Percentiles rank a stretch among this genome's conserved stretches.
Evolutionary conservation across 2,888 invertebrate genomes (phyloP).

Genomic region (Schizaphis graminum): DNA sequence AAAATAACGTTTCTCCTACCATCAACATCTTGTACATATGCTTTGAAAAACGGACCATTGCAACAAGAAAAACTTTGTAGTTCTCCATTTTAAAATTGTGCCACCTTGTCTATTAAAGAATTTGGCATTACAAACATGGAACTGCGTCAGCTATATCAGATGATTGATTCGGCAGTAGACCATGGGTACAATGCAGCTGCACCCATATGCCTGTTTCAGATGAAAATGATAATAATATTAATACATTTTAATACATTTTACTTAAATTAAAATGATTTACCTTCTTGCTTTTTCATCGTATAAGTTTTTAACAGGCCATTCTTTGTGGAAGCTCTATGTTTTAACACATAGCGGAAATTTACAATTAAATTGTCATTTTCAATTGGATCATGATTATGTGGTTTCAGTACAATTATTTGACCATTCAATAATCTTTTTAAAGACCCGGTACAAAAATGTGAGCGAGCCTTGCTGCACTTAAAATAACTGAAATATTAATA

Average conservation of each 20-base stretch:
- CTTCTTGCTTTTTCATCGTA: slow-evolving; percentile 3
- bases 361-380: background rate
- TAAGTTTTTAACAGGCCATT: background rate
- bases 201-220: background rate
- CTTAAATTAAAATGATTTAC: background rate
- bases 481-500: background rate
- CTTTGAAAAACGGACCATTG: background rate
- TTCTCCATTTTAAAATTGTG: background rate
- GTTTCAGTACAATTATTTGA: background rate
- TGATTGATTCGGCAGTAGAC: background rate
- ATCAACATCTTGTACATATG: background rate
- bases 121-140: background rate
- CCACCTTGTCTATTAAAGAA: background rate
- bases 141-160: background rate
- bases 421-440: background rate
- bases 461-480: background rate
- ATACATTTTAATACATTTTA: background rate
- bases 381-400: background rate
- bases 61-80: background rate
- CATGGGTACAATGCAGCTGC: no score
- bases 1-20: background rate
- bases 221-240: background rate
- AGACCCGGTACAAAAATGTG: slow-evolving; percentile 14
- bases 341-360: background rate
- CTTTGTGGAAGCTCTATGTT: background rate